phyloP scores from a whole-genome alignment of 2,797 vertebrate species.

The Cheracebus regulus region DNA sequence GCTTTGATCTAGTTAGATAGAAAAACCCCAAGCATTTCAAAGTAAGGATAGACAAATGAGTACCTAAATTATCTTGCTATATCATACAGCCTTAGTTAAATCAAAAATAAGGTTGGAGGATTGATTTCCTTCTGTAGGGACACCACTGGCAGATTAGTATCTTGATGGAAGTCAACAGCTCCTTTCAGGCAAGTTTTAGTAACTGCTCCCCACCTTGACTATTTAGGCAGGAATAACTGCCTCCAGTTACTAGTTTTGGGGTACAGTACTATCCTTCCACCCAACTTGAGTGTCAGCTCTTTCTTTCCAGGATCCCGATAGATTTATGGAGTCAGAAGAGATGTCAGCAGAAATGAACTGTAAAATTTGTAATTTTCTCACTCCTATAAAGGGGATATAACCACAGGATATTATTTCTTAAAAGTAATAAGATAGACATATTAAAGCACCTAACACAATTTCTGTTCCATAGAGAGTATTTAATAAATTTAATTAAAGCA shows the following conservation, averaged over 20 bases:
- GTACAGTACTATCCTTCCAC: too few relatives aligned
- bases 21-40: neutral
- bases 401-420: neutral
- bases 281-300: neutral
- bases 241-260: neutral
- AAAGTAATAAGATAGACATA: neutral
- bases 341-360: neutral
- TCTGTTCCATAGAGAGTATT: neutral
- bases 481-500: neutral
- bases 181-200: accelerated
- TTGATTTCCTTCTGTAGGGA: neutral
- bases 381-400: neutral
- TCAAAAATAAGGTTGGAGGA: neutral
- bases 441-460: neutral
- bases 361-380: neutral
- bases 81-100: neutral
- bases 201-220: too few relatives aligned
- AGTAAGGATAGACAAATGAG: neutral
- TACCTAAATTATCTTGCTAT: neutral
- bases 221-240: accelerated
- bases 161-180: neutral
- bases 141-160: neutral
- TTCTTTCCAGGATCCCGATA: neutral
- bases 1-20: neutral
- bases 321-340: neutral